These are phyloP conservation scores for Ornithorhynchus anatinus DNA, from an alignment of 2,113 vertebrate species.

Conservation along the genomic window DNA sequence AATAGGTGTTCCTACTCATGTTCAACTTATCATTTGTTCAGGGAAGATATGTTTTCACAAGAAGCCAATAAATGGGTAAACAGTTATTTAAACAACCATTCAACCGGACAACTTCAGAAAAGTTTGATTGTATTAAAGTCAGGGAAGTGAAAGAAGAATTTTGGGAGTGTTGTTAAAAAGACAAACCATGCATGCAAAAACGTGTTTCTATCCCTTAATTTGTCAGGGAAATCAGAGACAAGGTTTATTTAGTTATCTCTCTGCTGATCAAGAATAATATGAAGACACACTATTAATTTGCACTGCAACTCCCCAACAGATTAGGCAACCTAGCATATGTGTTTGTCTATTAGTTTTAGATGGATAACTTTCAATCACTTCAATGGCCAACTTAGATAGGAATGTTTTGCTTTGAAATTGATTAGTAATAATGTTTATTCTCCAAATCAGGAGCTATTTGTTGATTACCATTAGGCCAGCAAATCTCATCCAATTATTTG, in stretches of 20 bases:
- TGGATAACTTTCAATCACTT: conserved; percentile 66
- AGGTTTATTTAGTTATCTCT: conserved; percentile 41
- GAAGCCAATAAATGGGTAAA: background rate
- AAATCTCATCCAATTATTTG: conserved; percentile 64
- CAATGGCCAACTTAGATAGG: conserved; percentile 50
- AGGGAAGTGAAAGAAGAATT: background rate
- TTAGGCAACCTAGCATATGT: conserved; percentile 28
- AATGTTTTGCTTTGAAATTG: conserved; percentile 59
- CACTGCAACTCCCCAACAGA: background rate
- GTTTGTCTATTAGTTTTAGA: conserved; percentile 75
- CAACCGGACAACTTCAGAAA: background rate
- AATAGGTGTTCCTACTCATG: too few relatives aligned
- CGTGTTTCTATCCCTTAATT: background rate
- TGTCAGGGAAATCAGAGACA: conserved; percentile 22
- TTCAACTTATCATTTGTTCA: background rate
- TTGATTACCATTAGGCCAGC: conserved; percentile 52
- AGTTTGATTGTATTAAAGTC: background rate
- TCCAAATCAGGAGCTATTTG: conserved; percentile 68
- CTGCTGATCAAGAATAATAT: conserved; percentile 35
- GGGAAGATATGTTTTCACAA: background rate
- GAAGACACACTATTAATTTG: conserved; percentile 20
- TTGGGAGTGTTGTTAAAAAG: background rate
- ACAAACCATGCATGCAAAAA: background rate
- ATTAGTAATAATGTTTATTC: conserved; percentile 58
- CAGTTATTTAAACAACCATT: background rate